phyloP scores from a whole-genome alignment of 2,888 invertebrate species.

The Morinoia aosen region DNA sequence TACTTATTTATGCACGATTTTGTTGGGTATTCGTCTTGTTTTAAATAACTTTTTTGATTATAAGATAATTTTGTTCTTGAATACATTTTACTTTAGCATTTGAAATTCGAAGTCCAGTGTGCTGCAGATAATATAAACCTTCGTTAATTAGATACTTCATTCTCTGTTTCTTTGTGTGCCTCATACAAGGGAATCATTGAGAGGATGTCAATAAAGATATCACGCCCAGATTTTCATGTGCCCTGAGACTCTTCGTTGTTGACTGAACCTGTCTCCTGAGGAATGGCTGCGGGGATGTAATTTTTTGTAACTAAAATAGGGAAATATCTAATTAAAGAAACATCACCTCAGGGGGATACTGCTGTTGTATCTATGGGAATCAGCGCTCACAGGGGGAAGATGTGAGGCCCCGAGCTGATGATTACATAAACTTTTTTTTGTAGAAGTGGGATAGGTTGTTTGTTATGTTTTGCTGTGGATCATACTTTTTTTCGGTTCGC shows the following conservation, averaged over 20 bases:
- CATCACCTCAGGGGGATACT: too few relatives aligned
- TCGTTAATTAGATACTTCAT: neutral
- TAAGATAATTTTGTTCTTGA: neutral
- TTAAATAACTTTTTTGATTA: neutral
- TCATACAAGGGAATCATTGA: neutral
- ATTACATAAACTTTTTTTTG: too few relatives aligned
- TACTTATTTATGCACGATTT: neutral
- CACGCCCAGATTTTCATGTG: neutral
- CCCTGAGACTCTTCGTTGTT: neutral
- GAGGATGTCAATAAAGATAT: neutral
- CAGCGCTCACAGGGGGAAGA: too few relatives aligned
- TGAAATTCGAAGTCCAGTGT: neutral
- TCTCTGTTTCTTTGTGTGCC: neutral
- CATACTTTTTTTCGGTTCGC: too few relatives aligned
- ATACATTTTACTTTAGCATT: neutral
- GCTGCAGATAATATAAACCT: neutral
- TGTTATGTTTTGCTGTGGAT: too few relatives aligned
- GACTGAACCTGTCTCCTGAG: neutral
- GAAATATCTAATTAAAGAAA: too few relatives aligned
- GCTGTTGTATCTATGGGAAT: too few relatives aligned
- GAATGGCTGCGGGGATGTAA: neutral
- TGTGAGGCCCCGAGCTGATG: too few relatives aligned
- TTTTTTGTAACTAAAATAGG: neutral
- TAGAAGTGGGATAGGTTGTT: too few relatives aligned
- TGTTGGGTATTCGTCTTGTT: neutral